These are phyloP conservation scores for Phlogophora meticulosa DNA, from an alignment of 2,888 invertebrate genomes.

Conservation along the genomic window DNA sequence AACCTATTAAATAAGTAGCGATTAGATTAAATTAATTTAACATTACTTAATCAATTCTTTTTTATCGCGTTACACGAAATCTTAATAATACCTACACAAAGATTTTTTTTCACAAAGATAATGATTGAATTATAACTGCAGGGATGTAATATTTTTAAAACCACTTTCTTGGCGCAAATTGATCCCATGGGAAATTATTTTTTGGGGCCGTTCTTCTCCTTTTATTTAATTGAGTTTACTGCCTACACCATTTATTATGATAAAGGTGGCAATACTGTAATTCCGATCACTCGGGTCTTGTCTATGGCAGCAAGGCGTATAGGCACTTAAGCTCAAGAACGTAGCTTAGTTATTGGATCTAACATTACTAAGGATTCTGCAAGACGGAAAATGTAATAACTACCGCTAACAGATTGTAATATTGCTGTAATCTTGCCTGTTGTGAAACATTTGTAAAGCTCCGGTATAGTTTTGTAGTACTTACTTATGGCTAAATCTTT, in stretches of 20 bases:
- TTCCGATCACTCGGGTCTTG: constrained; percentile 9
- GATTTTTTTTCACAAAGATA: constrained; percentile 4
- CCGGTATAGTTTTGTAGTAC: constrained; percentile 4
- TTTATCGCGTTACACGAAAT: background rate
- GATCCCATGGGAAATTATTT: constrained; percentile 43
- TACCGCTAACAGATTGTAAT: constrained; percentile 47
- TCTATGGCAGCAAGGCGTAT: constrained; percentile 14
- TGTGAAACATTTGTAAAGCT: constrained; percentile 13
- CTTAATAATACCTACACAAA: background rate
- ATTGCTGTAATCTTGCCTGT: constrained; percentile 52
- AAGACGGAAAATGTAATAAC: constrained; percentile 59
- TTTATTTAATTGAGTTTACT: constrained; percentile 30
- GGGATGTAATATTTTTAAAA: constrained; percentile 28
- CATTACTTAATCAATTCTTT: background rate
- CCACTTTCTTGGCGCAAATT: constrained; percentile 27
- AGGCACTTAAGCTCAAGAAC: constrained; percentile 49
- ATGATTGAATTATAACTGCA: constrained; percentile 17
- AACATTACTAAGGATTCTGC: constrained; percentile 76
- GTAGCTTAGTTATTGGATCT: constrained; percentile 75
- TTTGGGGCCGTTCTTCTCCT: background rate
- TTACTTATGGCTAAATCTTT: too few species aligned
- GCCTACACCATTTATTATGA: constrained; percentile 7
- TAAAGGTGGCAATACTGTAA: background rate
- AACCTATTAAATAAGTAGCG: background rate
- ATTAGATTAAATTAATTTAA: background rate